Evolutionary conservation across 2,797 vertebrate species (phyloP).

Genomic region (Mormyrus proboscirostris): DNA sequence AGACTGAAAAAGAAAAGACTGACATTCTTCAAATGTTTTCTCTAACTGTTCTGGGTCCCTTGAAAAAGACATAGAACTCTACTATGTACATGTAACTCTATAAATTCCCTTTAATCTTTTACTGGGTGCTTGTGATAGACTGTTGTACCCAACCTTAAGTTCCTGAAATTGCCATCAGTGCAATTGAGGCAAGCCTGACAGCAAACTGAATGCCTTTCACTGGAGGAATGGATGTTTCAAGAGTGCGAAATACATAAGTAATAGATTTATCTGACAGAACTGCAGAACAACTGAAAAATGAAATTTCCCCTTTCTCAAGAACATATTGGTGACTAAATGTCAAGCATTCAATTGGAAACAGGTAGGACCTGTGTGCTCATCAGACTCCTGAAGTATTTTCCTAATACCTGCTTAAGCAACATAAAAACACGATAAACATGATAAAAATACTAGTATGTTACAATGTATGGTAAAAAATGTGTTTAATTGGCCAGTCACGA

Average conservation of each 20-base stretch:
- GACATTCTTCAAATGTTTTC: not conserved
- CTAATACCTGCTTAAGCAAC: not conserved
- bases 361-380: not conserved
- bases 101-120: not conserved
- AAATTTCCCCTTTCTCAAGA: not conserved
- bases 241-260: not conserved
- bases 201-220: not conserved
- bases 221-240: not conserved
- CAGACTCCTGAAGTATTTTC: not conserved
- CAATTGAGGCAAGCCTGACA: not conserved
- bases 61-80: not conserved
- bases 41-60: not conserved
- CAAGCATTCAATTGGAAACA: not conserved
- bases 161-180: not conserved
- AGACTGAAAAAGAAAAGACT: not conserved
- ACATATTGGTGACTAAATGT: not conserved
- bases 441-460: not conserved
- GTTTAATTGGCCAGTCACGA: not conserved
- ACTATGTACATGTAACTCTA: not conserved
- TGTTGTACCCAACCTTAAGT: not conserved
- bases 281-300: not conserved
- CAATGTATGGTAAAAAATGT: not conserved
- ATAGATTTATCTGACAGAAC: not conserved
- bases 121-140: not conserved
- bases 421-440: not conserved